Conservation (phyloP, 2,797 vertebrate species). For the Enteromius viviparus region DNA sequence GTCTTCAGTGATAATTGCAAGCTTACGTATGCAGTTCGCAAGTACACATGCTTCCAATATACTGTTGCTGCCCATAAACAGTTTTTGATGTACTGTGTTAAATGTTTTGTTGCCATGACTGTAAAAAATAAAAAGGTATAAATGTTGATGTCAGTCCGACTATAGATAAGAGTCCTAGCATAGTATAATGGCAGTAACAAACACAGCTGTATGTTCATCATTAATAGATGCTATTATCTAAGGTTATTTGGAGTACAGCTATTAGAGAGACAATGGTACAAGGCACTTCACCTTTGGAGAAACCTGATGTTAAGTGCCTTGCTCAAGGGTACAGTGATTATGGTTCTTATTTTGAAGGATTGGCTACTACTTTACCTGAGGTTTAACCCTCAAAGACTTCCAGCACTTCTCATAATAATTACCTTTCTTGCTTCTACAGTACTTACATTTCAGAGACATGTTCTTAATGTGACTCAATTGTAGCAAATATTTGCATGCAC, state of each 20-base stretch:
- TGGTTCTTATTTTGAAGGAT: not conserved
- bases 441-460: not conserved
- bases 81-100: not conserved
- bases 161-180: not conserved
- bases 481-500: not conserved
- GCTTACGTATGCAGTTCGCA: not conserved
- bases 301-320: not conserved
- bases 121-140: not conserved
- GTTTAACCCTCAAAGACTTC: not conserved
- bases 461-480: too few species aligned
- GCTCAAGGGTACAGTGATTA: not conserved
- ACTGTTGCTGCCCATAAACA: not conserved
- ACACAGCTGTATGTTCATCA: not conserved
- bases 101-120: not conserved
- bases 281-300: not conserved
- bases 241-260: not conserved
- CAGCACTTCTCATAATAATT: not conserved
- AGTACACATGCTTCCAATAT: not conserved
- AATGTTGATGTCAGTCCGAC: not conserved
- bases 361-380: not conserved
- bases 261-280: not conserved
- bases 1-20: slow-evolving; percentile 27
- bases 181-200: not conserved
- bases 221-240: slow-evolving; percentile 7
- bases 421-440: not conserved